Evolutionary conservation across 1,140 invertebrate species (phyloP), one percentile per base, ranked within the genome.

Genomic region (Harpegnathos saltator): DNA sequence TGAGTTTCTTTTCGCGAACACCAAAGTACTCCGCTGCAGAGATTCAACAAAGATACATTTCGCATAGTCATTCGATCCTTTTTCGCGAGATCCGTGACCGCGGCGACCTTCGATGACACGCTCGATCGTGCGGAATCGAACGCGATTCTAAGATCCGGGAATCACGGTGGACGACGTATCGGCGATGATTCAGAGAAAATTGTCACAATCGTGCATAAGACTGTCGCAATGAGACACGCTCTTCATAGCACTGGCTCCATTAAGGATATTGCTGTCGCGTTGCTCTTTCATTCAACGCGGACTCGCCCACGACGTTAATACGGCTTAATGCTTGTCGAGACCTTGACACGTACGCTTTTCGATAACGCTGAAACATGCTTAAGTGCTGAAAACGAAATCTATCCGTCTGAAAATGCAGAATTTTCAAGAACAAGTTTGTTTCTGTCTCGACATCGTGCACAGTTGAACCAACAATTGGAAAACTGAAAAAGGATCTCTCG

Each of bases 271-370:
- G n/a, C 15, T 38, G 56, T 38, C 38, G 33, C 24, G 14, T 68
- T 84, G 77, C n/a, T n/a, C 17, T 75, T 75, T 38, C 58, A 24
- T 75, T 38, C 58, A 24, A 50, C 4, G 48, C 29, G 5, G 29
- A 5, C 29, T 33, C 11, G 59, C n/a, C 50, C 33, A 24, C 74
- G 59, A 54, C 78, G 58, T 69, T 69, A 52, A 48, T 24, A 22
- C 44, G 11, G 68, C 19, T 74, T 74, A 48, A 24, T 59, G 0
- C 17, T n/a, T 19, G 7, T 56, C 9, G 24, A 0, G 29, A 54
- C 83, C 75, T 85, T 86, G 85, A 82, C 77, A 44, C 44, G 1
- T 9, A 50, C 48, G 48, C 66, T 62, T 72, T 82, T 17, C 14
- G 5, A 33, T 19, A 17, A 62, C 15, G n/a, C n/a, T 48, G 29